Evolutionary conservation across 2,888 invertebrate species (phyloP), one percentile per base, ranked within the genome.

Genomic region (Trypoxylon attenuatum): DNA sequence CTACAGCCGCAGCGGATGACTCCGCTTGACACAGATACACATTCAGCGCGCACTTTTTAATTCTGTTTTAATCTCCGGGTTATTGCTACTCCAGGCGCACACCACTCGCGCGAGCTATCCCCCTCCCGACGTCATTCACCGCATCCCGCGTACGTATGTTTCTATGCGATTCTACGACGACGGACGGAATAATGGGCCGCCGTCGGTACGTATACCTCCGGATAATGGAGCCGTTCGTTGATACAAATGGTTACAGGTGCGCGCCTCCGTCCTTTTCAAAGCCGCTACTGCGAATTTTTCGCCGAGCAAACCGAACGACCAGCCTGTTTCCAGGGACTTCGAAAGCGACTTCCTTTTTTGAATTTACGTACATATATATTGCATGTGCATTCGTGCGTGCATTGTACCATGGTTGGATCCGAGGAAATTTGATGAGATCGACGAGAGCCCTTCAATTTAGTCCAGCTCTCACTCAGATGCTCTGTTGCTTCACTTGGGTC

Each of bases 41-140:
- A 10, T 13, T 79, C 79, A 77, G 81, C 80, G 76, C 78, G 79
- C 75, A 82, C 80, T 82, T 83, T 85, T 85, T 82, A 84, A 84
- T 85, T 85, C 83, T 81, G 77, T 84, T 85, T 84, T 85, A 84
- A 85, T 85, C 85, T 83, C 81, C 78, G 78, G 81, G 85, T 85
- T 85, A 85, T 85, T 85, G 82, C 85, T 79, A 80, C 81, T 79
- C 80, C 77, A 75, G 68, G n/a, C 13, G 33, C 5, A 33, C 27
- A 13, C 33, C 33, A 8, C 33, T 13, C 4, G n/a, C n/a, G 5
- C 33, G 8, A 66, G 71, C 67, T 65, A 58, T 64, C 47, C 62
- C 60, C 66, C 60, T 57, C 64, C 66, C 71, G 71, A 76, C 33
- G 33, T 78, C 79, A 73, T 80, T 54, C 73, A 68, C 73, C 65